These are phyloP conservation scores for Dioctria rufipes DNA, from an alignment of 2,888 invertebrate species.

Conservation along the genomic window DNA sequence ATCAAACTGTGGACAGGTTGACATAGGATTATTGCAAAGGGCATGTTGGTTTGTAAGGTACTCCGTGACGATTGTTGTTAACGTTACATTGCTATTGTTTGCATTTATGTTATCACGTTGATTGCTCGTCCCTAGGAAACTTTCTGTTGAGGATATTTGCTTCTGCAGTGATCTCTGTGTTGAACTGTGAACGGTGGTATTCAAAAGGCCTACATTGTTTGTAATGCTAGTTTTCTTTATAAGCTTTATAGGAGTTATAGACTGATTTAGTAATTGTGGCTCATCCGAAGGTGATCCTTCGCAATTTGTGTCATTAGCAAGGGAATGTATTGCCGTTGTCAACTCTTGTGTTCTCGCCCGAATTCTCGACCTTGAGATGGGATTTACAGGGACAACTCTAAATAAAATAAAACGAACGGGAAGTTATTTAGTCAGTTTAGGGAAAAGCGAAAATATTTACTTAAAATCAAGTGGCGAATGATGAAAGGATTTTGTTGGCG, in stretches of 20 bases:
- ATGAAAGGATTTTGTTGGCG: conserved; percentile 68
- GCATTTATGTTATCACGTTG: conserved; percentile 64
- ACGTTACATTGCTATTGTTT: conserved; percentile 74
- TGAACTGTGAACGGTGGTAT: conserved; percentile 42
- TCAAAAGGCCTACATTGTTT: conserved; percentile 37
- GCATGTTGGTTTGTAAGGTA: conserved; percentile 98
- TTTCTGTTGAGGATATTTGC: conserved; percentile 70
- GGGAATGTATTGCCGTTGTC: conserved; percentile 57
- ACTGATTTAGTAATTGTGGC: conserved; percentile 6
- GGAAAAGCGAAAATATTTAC: conserved; percentile 19
- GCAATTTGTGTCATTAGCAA: conserved; percentile 20
- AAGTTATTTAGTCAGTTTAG: not conserved
- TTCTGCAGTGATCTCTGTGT: conserved; percentile 72
- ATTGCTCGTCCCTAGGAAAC: conserved; percentile 73
- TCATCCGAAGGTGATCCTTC: conserved; percentile 9
- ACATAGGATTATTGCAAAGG: conserved; percentile 97
- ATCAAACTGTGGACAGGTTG: conserved; percentile 97
- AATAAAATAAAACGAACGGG: conserved; percentile 19
- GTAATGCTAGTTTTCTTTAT: conserved; percentile 63
- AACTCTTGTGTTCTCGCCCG: conserved; percentile 65
- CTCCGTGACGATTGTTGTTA: conserved; percentile 95
- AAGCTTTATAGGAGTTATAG: conserved; percentile 65
- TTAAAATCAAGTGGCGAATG: conserved; percentile 69
- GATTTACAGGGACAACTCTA: conserved; percentile 64
- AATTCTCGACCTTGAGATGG: conserved; percentile 65